Evolutionary conservation across 2,113 vertebrate genomes (phyloP).

Genomic region (Lophotis ruficrista): DNA sequence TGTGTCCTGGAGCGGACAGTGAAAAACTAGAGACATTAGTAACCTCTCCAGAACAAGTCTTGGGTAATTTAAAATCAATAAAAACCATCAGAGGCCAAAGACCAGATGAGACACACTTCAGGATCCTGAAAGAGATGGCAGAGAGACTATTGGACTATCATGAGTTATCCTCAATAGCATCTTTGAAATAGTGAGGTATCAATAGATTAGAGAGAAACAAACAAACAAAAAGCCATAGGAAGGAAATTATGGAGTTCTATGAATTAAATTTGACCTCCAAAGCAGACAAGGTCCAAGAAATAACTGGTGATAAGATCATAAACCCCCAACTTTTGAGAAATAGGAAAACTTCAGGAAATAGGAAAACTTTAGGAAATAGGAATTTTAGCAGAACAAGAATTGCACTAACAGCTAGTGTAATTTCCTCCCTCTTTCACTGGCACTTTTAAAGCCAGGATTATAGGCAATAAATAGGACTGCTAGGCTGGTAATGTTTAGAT

Average conservation of each 20-base stretch:
- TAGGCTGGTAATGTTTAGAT: not conserved
- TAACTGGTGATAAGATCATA: not conserved
- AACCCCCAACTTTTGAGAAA: not conserved
- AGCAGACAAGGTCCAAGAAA: not conserved
- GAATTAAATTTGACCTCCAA: not conserved
- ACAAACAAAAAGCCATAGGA: not conserved
- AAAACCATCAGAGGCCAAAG: not conserved
- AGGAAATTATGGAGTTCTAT: not conserved
- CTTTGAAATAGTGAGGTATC: not conserved
- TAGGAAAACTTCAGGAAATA: not conserved
- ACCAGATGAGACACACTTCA: not conserved
- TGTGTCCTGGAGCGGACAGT: not conserved
- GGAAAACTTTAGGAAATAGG: too few species aligned
- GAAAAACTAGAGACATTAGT: conserved; percentile 22
- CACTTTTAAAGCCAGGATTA: not conserved
- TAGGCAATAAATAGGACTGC: not conserved
- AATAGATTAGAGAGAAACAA: not conserved
- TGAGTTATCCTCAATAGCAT: not conserved
- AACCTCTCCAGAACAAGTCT: conserved; percentile 7
- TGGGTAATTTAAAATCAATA: conserved; percentile 45
- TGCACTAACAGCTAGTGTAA: not conserved
- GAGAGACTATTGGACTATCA: not conserved
- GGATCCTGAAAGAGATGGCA: not conserved
- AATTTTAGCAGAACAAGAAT: not conserved
- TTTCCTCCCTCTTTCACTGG: not conserved